These are phyloP conservation scores for Pseudobourletiella spinata DNA, from an alignment of 1,140 invertebrate genomes.

Conservation along the genomic window DNA sequence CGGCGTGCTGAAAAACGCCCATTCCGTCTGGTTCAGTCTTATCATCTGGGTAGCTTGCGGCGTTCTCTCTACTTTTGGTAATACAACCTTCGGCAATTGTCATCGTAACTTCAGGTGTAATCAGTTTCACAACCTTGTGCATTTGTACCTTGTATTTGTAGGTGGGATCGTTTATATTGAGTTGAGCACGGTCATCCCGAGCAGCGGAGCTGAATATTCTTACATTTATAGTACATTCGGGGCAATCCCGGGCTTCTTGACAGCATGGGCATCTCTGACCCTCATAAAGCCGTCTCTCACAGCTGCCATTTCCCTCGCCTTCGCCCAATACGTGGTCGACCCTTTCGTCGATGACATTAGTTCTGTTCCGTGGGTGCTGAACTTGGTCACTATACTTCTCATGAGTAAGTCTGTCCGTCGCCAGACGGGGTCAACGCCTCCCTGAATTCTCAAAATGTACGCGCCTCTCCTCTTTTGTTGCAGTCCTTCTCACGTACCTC, in stretches of 20 bases:
- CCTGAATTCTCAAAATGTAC: too few relatives aligned
- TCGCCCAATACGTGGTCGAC: slow-evolving; percentile 42
- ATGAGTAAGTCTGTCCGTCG: too few relatives aligned
- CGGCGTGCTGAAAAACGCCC: slow-evolving; percentile 64
- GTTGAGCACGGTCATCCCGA: slow-evolving; percentile 51
- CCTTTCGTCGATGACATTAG: slow-evolving; percentile 39
- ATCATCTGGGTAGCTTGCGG: slow-evolving; percentile 75
- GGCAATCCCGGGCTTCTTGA: slow-evolving; percentile 64
- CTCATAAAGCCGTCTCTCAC: slow-evolving; percentile 28
- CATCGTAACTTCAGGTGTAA: too few relatives aligned
- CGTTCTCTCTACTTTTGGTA: slow-evolving; percentile 68
- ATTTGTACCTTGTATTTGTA: too few relatives aligned
- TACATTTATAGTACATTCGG: slow-evolving; percentile 65
- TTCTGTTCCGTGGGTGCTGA: slow-evolving; percentile 38
- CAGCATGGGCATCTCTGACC: slow-evolving; percentile 54
- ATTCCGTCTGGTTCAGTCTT: slow-evolving; percentile 70
- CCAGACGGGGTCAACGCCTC: too few relatives aligned
- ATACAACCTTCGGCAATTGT: too few relatives aligned
- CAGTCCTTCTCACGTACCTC: slow-evolving; percentile 17
- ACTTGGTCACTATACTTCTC: not conserved
- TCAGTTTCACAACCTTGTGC: too few relatives aligned
- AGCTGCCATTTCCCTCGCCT: slow-evolving; percentile 43
- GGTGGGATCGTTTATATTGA: slow-evolving; percentile 24
- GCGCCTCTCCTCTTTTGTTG: too few relatives aligned
- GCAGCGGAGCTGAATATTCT: slow-evolving; percentile 73